Evolutionary conservation across 2,888 invertebrate species (phyloP).

Genomic region (Thera britannica): DNA sequence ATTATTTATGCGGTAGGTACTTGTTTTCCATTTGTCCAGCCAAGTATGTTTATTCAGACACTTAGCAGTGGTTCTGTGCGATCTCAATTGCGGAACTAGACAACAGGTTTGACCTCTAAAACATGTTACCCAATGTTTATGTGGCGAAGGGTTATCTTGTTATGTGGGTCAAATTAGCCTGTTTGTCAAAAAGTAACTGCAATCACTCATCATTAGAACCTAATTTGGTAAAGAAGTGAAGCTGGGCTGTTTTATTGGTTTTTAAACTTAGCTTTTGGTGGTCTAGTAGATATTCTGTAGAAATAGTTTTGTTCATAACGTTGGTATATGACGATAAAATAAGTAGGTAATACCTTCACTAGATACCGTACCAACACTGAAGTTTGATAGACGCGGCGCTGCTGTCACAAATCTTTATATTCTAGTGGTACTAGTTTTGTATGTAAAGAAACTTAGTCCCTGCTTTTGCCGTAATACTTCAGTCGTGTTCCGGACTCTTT

Average conservation of each 20-base stretch:
- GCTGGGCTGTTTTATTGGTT: background rate
- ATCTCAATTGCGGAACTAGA: slow-evolving; percentile 64
- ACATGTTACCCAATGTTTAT: slow-evolving; percentile 64
- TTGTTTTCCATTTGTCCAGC: slow-evolving; percentile 44
- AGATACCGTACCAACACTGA: too few relatives aligned
- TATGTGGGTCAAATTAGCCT: slow-evolving; percentile 54
- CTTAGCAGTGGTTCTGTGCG: slow-evolving; percentile 53
- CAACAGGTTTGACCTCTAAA: slow-evolving; percentile 71
- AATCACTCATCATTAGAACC: slow-evolving; percentile 16
- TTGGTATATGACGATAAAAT: too few relatives aligned
- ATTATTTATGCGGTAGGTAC: slow-evolving; percentile 4
- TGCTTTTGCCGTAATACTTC: too few relatives aligned
- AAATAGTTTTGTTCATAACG: too few relatives aligned
- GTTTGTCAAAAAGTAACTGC: slow-evolving; percentile 22
- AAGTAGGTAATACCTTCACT: too few relatives aligned
- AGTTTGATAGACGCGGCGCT: too few relatives aligned
- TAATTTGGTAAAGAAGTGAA: background rate
- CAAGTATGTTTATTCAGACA: slow-evolving; percentile 56
- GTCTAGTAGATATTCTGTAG: too few relatives aligned
- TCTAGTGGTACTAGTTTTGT: too few relatives aligned
- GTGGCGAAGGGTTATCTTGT: slow-evolving; percentile 58
- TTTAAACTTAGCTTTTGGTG: background rate
- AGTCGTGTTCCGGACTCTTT: too few relatives aligned
- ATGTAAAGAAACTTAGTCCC: too few relatives aligned
- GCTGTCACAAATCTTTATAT: too few relatives aligned